These are phyloP conservation scores for Australoheros facetus DNA, from an alignment of 2,797 vertebrate species.

Conservation along the genomic window DNA sequence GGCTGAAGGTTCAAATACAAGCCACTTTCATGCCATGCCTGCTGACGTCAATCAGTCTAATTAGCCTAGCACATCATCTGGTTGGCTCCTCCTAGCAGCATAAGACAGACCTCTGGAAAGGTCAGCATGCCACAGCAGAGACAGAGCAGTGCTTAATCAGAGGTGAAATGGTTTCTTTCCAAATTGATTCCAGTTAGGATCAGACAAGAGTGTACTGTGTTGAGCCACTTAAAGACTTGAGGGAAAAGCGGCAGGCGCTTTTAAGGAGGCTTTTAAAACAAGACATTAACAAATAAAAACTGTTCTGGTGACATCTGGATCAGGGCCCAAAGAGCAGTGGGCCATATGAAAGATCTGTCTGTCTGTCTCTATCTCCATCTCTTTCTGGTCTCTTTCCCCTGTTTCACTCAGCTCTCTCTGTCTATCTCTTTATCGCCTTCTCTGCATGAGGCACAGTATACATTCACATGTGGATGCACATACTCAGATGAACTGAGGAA, in stretches of 20 bases:
- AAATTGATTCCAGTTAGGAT: conserved; percentile 81
- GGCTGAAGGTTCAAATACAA: conserved; percentile 70
- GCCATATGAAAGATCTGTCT: conserved; percentile 53
- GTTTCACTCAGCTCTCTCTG: conserved; percentile 24
- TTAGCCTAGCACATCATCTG: conserved; percentile 74
- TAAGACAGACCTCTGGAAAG: conserved; percentile 80
- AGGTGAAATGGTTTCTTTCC: conserved; percentile 83
- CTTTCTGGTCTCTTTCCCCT: conserved; percentile 32
- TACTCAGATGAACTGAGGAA: conserved; percentile 33
- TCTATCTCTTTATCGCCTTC: conserved; percentile 48
- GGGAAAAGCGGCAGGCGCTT: conserved; percentile 57
- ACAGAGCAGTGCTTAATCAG: conserved; percentile 80
- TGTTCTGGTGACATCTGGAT: conserved; percentile 71
- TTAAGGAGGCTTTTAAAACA: conserved; percentile 73
- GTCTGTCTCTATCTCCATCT: conserved; percentile 50
- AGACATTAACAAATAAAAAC: conserved; percentile 77
- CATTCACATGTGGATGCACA: conserved; percentile 40
- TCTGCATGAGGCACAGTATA: conserved; percentile 42
- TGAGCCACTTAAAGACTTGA: conserved; percentile 73
- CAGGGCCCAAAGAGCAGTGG: conserved; percentile 50
- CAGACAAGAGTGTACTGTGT: conserved; percentile 80
- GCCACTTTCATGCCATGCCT: conserved; percentile 56
- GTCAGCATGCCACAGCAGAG: conserved; percentile 81
- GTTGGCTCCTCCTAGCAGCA: conserved; percentile 63
- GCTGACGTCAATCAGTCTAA: conserved; percentile 81